phyloP scores from a whole-genome alignment of 2,888 invertebrate genomes.

The Pristionchus japonicus region DNA sequence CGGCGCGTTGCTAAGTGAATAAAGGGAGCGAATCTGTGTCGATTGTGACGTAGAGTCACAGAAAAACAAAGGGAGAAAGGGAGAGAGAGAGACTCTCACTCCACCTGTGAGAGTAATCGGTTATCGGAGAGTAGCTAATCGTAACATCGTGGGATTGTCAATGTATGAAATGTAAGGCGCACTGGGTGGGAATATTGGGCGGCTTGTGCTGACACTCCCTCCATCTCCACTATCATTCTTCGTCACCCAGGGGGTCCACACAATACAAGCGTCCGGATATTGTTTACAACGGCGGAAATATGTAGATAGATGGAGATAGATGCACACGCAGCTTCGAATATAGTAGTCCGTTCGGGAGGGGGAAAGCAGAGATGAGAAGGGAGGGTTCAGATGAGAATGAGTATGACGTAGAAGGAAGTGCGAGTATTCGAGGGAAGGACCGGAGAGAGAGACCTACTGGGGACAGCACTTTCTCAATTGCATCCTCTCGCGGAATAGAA shows the following conservation, averaged over 20 bases:
- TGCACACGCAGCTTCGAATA: not conserved
- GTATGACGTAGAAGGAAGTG: not conserved
- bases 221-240: too few species aligned
- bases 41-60: not conserved
- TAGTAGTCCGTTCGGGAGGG: not conserved
- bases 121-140: not conserved
- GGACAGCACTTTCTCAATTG: not conserved
- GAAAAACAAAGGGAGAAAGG: not conserved
- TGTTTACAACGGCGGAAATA: too few species aligned
- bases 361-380: not conserved
- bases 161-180: not conserved
- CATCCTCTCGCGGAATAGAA: not conserved
- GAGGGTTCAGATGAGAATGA: not conserved
- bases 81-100: not conserved
- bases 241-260: too few species aligned
- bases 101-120: not conserved
- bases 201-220: too few species aligned
- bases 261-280: too few species aligned
- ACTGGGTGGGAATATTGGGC: too few species aligned
- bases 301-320: not conserved
- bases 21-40: not conserved
- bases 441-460: not conserved
- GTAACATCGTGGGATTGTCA: not conserved
- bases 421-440: not conserved
- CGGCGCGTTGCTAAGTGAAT: slow-evolving; percentile 27